Conservation (phyloP, 2,797 vertebrate species). For the Chanos chanos region DNA sequence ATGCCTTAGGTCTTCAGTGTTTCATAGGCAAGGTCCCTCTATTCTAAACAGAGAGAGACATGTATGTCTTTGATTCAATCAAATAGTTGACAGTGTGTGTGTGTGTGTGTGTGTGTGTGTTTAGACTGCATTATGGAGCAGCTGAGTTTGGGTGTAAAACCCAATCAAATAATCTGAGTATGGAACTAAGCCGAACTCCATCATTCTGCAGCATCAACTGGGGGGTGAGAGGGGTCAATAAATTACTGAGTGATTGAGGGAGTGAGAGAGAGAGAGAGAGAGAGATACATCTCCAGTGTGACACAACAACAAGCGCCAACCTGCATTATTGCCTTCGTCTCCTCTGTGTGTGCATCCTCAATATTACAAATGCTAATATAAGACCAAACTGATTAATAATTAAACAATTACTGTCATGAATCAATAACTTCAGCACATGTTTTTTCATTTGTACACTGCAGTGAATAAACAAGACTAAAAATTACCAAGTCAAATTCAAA, state of each 20-base stretch:
- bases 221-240: conserved; percentile 48
- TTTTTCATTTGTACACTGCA: conserved; percentile 99
- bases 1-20: neutral
- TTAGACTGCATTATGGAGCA: conserved; percentile 37
- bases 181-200: conserved; percentile 25
- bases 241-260: conserved; percentile 33
- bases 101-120: neutral
- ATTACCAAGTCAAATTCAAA: conserved; percentile 99
- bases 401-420: conserved; percentile 99
- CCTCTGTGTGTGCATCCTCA: conserved; percentile 81
- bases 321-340: conserved; percentile 83
- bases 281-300: conserved; percentile 54
- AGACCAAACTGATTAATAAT: conserved; percentile 99
- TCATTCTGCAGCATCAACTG: conserved; percentile 44
- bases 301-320: conserved; percentile 81
- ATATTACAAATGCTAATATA: conserved; percentile 99
- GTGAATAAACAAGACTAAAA: conserved; percentile 98
- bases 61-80: neutral
- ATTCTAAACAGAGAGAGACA: neutral
- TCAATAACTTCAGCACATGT: conserved; percentile 99
- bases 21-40: neutral
- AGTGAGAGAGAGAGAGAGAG: conserved; percentile 5
- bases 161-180: conserved; percentile 45
- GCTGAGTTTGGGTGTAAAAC: conserved; percentile 38
- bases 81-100: conserved; percentile 5